These are phyloP conservation scores for Dicaeum eximium DNA, from an alignment of 2,113 vertebrate species.

Conservation along the genomic window DNA sequence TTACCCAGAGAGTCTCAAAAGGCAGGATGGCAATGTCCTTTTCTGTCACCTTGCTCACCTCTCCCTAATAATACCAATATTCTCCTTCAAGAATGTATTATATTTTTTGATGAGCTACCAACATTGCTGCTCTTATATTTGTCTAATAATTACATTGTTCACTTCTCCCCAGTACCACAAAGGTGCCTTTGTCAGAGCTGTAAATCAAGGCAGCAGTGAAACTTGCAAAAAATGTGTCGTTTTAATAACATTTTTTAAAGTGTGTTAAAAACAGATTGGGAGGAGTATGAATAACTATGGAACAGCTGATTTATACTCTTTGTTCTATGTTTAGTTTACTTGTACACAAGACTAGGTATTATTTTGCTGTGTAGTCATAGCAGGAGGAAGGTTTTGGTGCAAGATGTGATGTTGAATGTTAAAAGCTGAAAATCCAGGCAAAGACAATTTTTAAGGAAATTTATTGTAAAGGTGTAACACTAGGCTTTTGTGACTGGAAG, in stretches of 20 bases:
- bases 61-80: not conserved
- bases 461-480: not conserved
- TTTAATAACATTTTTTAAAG: conserved; percentile 21
- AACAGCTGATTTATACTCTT: not conserved
- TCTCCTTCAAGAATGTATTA: not conserved
- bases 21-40: not conserved
- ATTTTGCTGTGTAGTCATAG: not conserved
- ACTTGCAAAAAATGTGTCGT: not conserved
- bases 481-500: not conserved
- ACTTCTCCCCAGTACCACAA: not conserved
- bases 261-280: not conserved
- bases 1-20: not conserved
- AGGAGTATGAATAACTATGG: not conserved
- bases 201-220: conserved; percentile 1
- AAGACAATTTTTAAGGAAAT: not conserved
- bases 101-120: not conserved
- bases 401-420: not conserved
- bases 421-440: not conserved
- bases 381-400: not conserved
- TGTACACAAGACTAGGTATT: not conserved
- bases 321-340: not conserved
- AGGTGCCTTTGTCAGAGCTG: conserved; percentile 18
- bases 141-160: conserved; percentile 8
- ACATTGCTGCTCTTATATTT: not conserved
- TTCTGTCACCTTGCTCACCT: not conserved